Base-by-base conservation (phyloP, 2,113 vertebrate species). In the Rhodinocichla rosea region DNA sequence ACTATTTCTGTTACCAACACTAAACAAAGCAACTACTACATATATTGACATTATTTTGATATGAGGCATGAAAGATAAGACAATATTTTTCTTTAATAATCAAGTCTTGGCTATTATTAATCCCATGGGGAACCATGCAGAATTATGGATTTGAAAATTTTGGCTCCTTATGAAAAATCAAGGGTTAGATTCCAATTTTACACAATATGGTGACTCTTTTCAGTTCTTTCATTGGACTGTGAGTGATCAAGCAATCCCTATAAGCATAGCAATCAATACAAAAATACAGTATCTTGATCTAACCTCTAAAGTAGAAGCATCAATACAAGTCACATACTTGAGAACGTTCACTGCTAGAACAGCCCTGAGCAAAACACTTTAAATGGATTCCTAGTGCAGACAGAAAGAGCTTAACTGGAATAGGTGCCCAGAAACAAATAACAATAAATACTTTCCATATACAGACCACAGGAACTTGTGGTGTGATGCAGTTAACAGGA, bases 381-480 rank as follows among this genome's bases (percentile, higher is more conserved):
- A 89, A 90, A 89, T 4, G 59, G 8, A 9, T 64, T 53, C 57
- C 62, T 28, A 44, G 16, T 2, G 20, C 20, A 79, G 65, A 56
- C 62, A 81, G 10, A 26, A 87, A 70, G 35, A 55, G 23, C 22
- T 3, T 32, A 77, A 78, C 33, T 33, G 32, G 23, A 94, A 74
- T 6, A 6, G 24, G 16, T 65, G 13, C 56, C 62, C 1, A 4
- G 42, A 63, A 93, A 88, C 5, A 8, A 18, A 33, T 21, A 65
- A 62, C 3, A 7, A 49, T 30, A 27, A 62, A 68, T 0, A 0
- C 20, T 47, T 52, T 33, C 40, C 37, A 39, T 33, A 24, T 12
- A 39, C 0, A 0, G 6, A 35, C 21, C 44, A 16, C 0, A 5
- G 0, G 5, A 73, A 39, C 30, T 64, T 8, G 3, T 10, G 8